Percentiles rank a stretch among this genome's conserved stretches.
These are phyloP conservation scores for Anneissia japonica DNA, from an alignment of 35 echinoderm and acorn worm species.

Conservation along the genomic window DNA sequence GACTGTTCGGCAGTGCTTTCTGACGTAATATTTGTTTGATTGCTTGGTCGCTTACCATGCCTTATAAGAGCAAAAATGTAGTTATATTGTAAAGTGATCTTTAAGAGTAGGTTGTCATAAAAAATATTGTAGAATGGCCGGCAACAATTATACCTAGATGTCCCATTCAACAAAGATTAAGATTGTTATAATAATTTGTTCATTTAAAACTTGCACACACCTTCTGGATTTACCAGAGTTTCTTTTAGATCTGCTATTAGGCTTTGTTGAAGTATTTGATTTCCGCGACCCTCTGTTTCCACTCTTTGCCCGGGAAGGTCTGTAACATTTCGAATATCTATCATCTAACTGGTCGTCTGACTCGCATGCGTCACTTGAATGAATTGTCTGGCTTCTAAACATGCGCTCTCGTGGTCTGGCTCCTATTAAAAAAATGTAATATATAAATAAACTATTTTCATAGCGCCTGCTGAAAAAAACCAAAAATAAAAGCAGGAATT, in stretches of 20 bases:
- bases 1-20: too few species aligned
- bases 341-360: neutral
- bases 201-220: too few species aligned
- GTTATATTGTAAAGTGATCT: too few species aligned
- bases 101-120: too few species aligned
- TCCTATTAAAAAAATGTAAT: neutral
- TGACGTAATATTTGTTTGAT: too few species aligned
- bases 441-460: too few species aligned
- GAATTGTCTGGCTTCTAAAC: neutral
- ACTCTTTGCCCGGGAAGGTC: neutral
- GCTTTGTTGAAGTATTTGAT: neutral
- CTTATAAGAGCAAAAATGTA: neutral
- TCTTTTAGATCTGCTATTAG: neutral
- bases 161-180: too few species aligned
- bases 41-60: neutral
- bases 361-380: neutral
- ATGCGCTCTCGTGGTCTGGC: neutral
- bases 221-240: neutral
- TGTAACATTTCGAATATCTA: neutral
- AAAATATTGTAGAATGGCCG: too few species aligned
- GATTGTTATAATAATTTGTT: too few species aligned
- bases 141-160: too few species aligned
- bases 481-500: too few species aligned
- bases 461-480: too few species aligned
- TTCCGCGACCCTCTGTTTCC: neutral